Evolutionary conservation across 2,888 invertebrate genomes (phyloP).

Genomic region (Parnassius mnemosyne): DNA sequence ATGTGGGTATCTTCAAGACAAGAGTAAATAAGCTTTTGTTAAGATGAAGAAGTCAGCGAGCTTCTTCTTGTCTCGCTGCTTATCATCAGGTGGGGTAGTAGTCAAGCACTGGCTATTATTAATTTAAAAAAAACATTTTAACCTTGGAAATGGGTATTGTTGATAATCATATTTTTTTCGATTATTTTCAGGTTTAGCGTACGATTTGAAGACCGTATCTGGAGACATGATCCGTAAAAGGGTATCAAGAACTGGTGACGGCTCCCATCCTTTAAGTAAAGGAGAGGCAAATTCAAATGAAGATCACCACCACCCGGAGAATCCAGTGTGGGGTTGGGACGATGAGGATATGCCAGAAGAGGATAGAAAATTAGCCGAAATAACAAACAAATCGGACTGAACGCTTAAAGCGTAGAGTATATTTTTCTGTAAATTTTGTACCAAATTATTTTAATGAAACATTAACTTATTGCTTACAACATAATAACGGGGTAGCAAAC

Average conservation of each 20-base stretch:
- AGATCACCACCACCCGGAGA: constrained; percentile 74
- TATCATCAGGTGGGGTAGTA: no score
- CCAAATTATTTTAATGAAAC: background rate
- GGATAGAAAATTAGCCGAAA: constrained; percentile 80
- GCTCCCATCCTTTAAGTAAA: constrained; percentile 70
- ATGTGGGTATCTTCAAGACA: no score
- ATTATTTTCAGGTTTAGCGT: constrained; percentile 85
- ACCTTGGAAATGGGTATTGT: no score
- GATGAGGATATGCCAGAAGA: constrained; percentile 87
- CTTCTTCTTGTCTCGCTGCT: no score
- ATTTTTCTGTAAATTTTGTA: constrained; percentile 3
- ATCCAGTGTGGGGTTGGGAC: constrained; percentile 90
- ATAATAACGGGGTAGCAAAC: no score
- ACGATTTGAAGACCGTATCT: constrained; percentile 90
- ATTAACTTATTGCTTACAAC: no score
- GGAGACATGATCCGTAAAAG: constrained; percentile 85
- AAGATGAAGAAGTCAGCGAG: no score
- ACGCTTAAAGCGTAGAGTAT: constrained; percentile 8
- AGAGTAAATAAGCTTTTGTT: no score
- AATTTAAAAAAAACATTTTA: no score
- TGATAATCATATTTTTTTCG: background rate
- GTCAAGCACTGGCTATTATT: no score
- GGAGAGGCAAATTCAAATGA: constrained; percentile 46
- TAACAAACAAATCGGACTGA: constrained; percentile 34
- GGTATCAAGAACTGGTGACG: constrained; percentile 87